Evolutionary conservation across 30 jellyfish, hydroid and myxozoan species (phyloP).

Genomic region (Cassiopea andromeda): DNA sequence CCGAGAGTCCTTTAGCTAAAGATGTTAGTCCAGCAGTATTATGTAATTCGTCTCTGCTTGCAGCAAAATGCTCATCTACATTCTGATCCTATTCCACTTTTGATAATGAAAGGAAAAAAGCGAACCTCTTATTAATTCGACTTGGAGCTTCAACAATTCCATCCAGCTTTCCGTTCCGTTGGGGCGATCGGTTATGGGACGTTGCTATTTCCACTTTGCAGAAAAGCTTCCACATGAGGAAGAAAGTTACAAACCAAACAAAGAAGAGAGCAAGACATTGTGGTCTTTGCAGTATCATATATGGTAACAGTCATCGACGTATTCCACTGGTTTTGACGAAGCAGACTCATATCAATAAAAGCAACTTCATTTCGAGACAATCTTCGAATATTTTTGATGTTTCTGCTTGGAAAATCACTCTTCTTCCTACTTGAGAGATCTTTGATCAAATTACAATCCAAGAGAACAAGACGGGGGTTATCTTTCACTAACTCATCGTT

Average conservation of each 20-base stretch:
- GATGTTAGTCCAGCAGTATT: too few relatives aligned
- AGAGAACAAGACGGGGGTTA: constrained; percentile 35
- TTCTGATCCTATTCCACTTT: not conserved
- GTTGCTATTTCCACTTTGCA: constrained; percentile 23
- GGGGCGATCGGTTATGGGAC: not conserved
- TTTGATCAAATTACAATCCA: constrained; percentile 13
- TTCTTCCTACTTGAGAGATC: constrained; percentile 4
- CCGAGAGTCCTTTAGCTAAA: too few relatives aligned
- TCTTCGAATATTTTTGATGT: not conserved
- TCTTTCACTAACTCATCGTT: too few relatives aligned
- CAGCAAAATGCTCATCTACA: not conserved
- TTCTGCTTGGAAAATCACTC: not conserved
- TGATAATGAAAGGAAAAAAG: too few relatives aligned
- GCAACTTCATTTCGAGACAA: not conserved
- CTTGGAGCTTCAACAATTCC: not conserved
- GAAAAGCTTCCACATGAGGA: constrained; percentile 27
- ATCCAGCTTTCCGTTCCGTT: not conserved
- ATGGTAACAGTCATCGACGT: not conserved
- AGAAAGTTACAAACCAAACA: constrained; percentile 37
- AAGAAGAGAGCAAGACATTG: constrained; percentile 31
- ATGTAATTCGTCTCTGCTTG: not conserved
- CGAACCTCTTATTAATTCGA: not conserved
- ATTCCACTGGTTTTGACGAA: not conserved
- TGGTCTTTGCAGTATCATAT: constrained; percentile 42
- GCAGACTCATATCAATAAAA: not conserved